Evolutionary conservation across 2,797 vertebrate genomes (phyloP).

Genomic region (Malurus leucopterus): DNA sequence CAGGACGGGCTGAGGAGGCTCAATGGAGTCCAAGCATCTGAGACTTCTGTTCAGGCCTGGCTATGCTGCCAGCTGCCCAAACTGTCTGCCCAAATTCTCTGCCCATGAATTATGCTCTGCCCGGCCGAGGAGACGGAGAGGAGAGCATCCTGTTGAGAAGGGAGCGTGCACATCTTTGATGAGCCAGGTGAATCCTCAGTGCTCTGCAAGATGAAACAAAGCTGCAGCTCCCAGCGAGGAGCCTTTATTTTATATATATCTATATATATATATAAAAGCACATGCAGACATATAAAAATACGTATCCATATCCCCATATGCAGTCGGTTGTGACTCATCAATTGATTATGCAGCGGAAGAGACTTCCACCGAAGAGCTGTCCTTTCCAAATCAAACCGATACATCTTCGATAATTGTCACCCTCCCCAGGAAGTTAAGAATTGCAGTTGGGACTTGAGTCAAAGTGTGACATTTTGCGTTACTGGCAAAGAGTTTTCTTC

Average conservation of each 20-base stretch:
- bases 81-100: not conserved
- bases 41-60: not conserved
- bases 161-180: not conserved
- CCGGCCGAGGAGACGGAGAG: not conserved
- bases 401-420: constrained; percentile 43
- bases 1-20: not conserved
- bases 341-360: constrained; percentile 36
- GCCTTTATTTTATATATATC: not conserved
- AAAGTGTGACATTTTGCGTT: constrained; percentile 30
- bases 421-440: constrained; percentile 34
- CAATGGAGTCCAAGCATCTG: not conserved
- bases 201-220: not conserved
- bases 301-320: not conserved
- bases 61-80: not conserved
- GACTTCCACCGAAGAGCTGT: constrained; percentile 6
- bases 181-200: not conserved
- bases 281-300: not conserved
- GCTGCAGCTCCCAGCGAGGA: not conserved
- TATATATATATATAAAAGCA: not conserved
- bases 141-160: not conserved
- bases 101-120: not conserved
- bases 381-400: constrained; percentile 50
- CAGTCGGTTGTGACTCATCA: constrained; percentile 8
- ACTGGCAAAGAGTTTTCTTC: not conserved
- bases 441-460: constrained; percentile 31